Evolutionary conservation across 23 tunicate genomes (phyloP), one percentile per base, ranked within the genome.

Genomic region (Aplidium turbinatum): DNA sequence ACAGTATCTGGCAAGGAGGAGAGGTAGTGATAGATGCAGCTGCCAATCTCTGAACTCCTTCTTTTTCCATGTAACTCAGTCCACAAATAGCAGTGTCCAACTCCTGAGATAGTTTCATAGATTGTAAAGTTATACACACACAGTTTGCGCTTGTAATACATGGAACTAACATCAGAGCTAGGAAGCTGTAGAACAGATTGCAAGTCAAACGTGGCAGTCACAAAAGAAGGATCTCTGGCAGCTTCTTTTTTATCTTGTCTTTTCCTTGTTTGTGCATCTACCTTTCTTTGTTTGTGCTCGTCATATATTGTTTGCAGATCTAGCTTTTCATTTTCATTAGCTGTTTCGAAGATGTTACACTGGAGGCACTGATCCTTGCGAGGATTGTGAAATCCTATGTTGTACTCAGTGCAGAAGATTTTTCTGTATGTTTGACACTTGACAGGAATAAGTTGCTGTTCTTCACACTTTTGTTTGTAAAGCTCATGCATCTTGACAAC

Each of bases 331-430:
- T 22, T 6, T 54, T 16, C 22, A 5, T 22, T 54, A n/a, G 22
- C 6, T 11, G 19, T 54, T 13, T 54, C 24, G 22, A 54, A 11
- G 19, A 5, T 16, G 4, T 18, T 25, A 54, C 60, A 54, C 4
- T 22, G 19, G 60, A n/a, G 24, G 39, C 38, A 30, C 16, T 31
- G 69, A 33, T 30, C 11, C 29, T 33, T 30, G 19, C 16, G 26
- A 24, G 16, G 69, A 24, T 11, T n/a, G 16, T 24, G 13, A n/a
- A 62, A 30, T 11, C 19, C 16, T 4, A 62, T 5, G 39, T 62
- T 33, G 39, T 62, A 62, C 6, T 62, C 39, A 62, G 6, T 31
- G 39, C 40, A 62, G 69, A 30, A 62, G 4, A 62, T 38, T 4
- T 62, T 33, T 62, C 38, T 62, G 38, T 62, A 62, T n/a, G n/a